Evolutionary conservation across 2,113 vertebrate species (phyloP).

Genomic region (Sphyrna mokarran): DNA sequence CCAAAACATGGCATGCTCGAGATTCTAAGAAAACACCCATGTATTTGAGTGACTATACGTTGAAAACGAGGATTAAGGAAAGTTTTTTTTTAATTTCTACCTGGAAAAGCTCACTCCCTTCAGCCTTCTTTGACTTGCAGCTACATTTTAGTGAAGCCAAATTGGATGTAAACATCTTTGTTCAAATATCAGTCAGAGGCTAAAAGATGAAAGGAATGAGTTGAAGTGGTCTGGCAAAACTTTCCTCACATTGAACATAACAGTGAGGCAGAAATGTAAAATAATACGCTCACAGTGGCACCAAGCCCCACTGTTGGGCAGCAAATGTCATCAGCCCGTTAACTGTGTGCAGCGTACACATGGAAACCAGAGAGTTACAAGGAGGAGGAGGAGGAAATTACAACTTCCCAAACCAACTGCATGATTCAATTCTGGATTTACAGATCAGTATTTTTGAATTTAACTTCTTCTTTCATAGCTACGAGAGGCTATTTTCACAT

Average conservation of each 20-base stretch:
- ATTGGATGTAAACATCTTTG: background rate
- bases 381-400: background rate
- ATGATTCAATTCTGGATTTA: background rate
- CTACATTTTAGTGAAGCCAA: background rate
- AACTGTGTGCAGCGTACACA: background rate
- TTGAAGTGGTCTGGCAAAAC: background rate
- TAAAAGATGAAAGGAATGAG: background rate
- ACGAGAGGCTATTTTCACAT: background rate
- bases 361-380: background rate
- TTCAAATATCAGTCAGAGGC: background rate
- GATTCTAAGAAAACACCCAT: background rate
- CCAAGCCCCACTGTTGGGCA: background rate
- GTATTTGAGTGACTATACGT: background rate
- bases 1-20: background rate
- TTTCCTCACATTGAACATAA: background rate
- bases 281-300: background rate
- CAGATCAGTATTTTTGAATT: background rate
- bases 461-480: background rate
- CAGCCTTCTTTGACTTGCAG: background rate
- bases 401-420: conserved; percentile 22
- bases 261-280: background rate
- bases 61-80: background rate
- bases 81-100: background rate
- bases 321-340: background rate
- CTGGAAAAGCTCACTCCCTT: background rate